These are phyloP conservation scores for Xyliphius kryptos DNA, from an alignment of 2,113 vertebrate species.

Conservation along the genomic window DNA sequence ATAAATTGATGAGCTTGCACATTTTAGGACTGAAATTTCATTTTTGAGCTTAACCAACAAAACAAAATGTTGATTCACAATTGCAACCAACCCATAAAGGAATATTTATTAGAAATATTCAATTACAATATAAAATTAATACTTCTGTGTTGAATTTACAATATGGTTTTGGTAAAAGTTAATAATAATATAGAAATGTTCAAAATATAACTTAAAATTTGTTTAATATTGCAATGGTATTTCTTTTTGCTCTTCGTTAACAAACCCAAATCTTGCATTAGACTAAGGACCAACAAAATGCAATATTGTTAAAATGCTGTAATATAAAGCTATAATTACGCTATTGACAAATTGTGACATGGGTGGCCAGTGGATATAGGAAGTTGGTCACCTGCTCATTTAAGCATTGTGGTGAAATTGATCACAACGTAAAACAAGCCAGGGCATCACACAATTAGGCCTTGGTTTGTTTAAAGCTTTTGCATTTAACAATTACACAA, in stretches of 20 bases:
- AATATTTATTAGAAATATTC: too few relatives aligned
- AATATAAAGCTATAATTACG: not conserved
- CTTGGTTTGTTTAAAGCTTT: slow-evolving; percentile 10
- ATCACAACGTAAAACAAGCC: slow-evolving; percentile 33
- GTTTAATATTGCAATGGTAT: not conserved
- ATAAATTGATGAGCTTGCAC: too few relatives aligned
- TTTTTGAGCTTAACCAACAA: too few relatives aligned
- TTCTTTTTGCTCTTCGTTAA: too few relatives aligned
- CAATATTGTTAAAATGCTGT: not conserved
- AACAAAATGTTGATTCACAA: too few relatives aligned
- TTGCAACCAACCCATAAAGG: too few relatives aligned
- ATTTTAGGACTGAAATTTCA: too few relatives aligned
- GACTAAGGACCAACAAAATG: not conserved
- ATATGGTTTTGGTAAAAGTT: not conserved
- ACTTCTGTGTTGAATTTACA: not conserved
- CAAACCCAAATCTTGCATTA: not conserved
- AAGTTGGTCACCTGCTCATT: slow-evolving; percentile 31
- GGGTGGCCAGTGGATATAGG: slow-evolving; percentile 7
- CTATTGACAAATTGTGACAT: slow-evolving; percentile 5
- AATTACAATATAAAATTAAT: too few relatives aligned
- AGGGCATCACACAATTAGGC: slow-evolving; percentile 13
- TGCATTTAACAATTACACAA: slow-evolving; percentile 33
- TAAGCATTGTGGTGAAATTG: slow-evolving; percentile 24
- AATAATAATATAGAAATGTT: not conserved
- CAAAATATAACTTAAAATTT: not conserved